phyloP scores from a whole-genome alignment of 2,797 vertebrate genomes.

The Catostomus latipinnis region DNA sequence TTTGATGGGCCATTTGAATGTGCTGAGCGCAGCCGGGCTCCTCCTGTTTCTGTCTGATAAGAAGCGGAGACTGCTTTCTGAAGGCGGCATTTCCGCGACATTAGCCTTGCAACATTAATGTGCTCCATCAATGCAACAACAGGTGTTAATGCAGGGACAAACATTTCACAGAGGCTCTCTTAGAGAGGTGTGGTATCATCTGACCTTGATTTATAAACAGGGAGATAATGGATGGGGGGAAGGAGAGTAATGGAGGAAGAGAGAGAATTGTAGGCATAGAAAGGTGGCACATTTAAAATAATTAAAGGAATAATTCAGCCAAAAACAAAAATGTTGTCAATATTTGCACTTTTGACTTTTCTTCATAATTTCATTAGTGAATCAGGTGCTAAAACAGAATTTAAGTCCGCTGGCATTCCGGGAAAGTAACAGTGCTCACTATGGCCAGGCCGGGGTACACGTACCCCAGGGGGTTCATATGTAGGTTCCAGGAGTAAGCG shows the following conservation, averaged over 20 bases:
- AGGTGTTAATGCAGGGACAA: slow-evolving; percentile 51
- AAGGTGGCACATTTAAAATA: background rate
- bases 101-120: slow-evolving; percentile 49
- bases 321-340: too few species aligned
- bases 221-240: background rate
- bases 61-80: slow-evolving; percentile 65
- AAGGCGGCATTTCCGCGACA: slow-evolving; percentile 9
- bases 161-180: slow-evolving; percentile 25
- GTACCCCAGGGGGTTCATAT: too few species aligned
- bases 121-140: slow-evolving; percentile 50
- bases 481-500: too few species aligned
- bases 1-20: slow-evolving; percentile 76
- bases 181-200: slow-evolving; percentile 25
- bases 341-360: too few species aligned
- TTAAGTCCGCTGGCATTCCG: too few species aligned
- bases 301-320: background rate
- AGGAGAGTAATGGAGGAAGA: background rate
- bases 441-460: too few species aligned
- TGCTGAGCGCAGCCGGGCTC: slow-evolving; percentile 76
- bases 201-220: slow-evolving; percentile 46
- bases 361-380: too few species aligned
- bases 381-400: too few species aligned
- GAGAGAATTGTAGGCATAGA: background rate
- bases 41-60: slow-evolving; percentile 75
- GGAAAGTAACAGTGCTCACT: too few species aligned